Percentiles rank a stretch among this genome's conserved stretches.
These are phyloP conservation scores for Pomacea maculata DNA, from an alignment of 1,140 invertebrate genomes.

Conservation along the genomic window DNA sequence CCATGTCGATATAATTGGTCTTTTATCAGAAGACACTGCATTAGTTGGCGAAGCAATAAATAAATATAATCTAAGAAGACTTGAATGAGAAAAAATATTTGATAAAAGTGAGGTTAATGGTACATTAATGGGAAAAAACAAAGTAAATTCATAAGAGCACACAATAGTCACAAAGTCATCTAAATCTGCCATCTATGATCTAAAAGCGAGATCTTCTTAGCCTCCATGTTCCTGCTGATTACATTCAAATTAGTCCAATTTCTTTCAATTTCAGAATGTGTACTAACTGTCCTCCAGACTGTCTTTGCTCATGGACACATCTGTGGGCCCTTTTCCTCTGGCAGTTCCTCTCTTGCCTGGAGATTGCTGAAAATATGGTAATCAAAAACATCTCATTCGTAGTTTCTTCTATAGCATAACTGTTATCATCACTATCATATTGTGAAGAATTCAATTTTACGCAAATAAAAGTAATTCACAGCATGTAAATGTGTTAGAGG, in stretches of 20 bases:
- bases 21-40: not conserved
- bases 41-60: not conserved
- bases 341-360: conserved; percentile 29
- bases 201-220: not conserved
- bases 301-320: conserved; percentile 56
- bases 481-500: no score
- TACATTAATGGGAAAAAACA: not conserved
- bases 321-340: conserved; percentile 36
- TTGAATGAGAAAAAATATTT: not conserved
- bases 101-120: not conserved
- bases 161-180: no score
- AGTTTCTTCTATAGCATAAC: no score
- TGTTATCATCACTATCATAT: no score
- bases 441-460: no score
- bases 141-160: no score
- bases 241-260: not conserved
- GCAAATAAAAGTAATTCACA: no score
- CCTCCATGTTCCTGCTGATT: no score
- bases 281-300: conserved; percentile 57
- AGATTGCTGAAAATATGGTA: conserved; percentile 14
- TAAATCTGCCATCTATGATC: no score
- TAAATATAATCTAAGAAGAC: not conserved
- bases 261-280: not conserved
- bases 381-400: no score
- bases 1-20: no score